Evolutionary conservation across 2,888 invertebrate species (phyloP).

Genomic region (Hypomecis atomaria): DNA sequence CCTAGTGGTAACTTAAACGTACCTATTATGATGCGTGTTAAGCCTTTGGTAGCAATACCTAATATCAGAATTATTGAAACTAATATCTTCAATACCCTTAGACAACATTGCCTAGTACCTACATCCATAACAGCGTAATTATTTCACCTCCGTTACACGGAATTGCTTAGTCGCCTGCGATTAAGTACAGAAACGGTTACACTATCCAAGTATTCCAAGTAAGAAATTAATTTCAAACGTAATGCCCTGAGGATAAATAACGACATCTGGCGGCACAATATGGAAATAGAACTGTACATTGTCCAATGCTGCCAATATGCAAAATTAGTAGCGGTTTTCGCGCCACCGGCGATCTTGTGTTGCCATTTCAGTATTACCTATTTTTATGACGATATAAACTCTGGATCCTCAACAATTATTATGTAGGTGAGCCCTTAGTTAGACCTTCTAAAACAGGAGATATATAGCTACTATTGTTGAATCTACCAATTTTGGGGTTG

Average conservation of each 20-base stretch:
- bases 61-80: too few species aligned
- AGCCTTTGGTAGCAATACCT: too few species aligned
- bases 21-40: too few species aligned
- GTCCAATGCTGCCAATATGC: constrained; percentile 21
- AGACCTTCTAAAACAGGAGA: too few species aligned
- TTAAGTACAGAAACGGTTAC: constrained; percentile 49
- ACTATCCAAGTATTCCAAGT: constrained; percentile 42
- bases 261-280: constrained; percentile 45
- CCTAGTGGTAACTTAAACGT: too few species aligned
- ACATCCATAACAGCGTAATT: constrained; percentile 31
- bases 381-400: too few species aligned
- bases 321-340: constrained; percentile 26
- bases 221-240: constrained; percentile 51
- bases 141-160: constrained; percentile 44
- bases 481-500: too few species aligned
- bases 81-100: too few species aligned
- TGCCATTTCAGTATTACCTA: constrained; percentile 1
- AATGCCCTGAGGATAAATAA: constrained; percentile 47
- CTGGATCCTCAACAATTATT: too few species aligned
- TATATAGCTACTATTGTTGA: too few species aligned
- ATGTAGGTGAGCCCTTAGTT: too few species aligned
- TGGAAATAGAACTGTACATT: constrained; percentile 26
- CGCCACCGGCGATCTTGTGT: constrained; percentile 32
- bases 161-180: constrained; percentile 54
- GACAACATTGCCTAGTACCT: too few species aligned